phyloP scores from a whole-genome alignment of 2,888 invertebrate genomes.

The Noctua comes region DNA sequence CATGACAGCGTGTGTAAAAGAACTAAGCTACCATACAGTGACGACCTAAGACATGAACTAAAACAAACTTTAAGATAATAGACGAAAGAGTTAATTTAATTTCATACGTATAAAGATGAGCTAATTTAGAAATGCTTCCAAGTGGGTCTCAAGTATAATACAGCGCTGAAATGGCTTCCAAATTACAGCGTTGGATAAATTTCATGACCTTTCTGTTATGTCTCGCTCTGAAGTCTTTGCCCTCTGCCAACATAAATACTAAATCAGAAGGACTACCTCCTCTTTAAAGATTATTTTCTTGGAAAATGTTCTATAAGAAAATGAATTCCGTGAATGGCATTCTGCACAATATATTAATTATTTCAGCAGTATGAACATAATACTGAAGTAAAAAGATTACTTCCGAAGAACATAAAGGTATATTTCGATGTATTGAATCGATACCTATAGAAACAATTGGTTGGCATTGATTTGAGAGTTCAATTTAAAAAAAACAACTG shows the following conservation, averaged over 20 bases:
- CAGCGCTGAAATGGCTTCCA: constrained; percentile 63
- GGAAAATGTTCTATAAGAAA: no score
- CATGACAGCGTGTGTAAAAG: background rate
- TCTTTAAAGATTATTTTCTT: background rate
- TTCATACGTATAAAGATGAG: constrained; percentile 34
- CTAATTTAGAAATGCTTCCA: constrained; percentile 48
- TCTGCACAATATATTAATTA: background rate
- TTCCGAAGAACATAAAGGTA: background rate
- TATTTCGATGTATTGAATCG: background rate
- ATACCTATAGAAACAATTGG: background rate
- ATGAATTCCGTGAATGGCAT: background rate
- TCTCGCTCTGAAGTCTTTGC: constrained; percentile 49
- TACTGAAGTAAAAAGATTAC: background rate
- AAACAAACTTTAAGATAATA: constrained; percentile 12
- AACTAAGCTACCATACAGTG: background rate
- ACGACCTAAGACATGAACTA: constrained; percentile 7
- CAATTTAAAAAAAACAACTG: background rate
- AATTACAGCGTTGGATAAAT: constrained; percentile 71
- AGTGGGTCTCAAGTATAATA: constrained; percentile 50
- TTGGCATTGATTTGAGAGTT: background rate
- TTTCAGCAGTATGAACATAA: background rate
- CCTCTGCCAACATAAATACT: constrained; percentile 28
- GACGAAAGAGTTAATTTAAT: constrained; percentile 22
- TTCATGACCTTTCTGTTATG: constrained; percentile 64
- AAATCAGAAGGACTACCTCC: background rate